These are phyloP conservation scores for Hypercompe scribonia DNA, from an alignment of 2,888 invertebrate species.

Conservation along the genomic window DNA sequence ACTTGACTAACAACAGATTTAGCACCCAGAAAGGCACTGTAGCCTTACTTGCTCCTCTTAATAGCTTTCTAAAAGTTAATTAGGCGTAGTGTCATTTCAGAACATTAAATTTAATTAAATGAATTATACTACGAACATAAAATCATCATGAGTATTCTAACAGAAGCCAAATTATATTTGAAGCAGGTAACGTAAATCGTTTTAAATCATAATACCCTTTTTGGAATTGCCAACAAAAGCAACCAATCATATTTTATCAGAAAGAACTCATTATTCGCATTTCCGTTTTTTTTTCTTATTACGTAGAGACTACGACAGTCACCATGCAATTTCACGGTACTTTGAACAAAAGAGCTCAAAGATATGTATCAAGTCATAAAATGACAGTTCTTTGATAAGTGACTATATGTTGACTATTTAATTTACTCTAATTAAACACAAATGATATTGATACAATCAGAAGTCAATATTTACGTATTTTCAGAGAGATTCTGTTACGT, in stretches of 20 bases:
- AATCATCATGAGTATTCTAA: no score
- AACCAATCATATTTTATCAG: constrained; percentile 48
- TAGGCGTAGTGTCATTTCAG: no score
- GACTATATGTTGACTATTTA: constrained; percentile 24
- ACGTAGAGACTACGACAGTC: constrained; percentile 48
- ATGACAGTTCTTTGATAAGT: constrained; percentile 39
- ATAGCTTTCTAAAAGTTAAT: no score
- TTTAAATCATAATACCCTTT: constrained; percentile 48
- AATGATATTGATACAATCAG: not conserved
- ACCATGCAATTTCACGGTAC: constrained; percentile 63
- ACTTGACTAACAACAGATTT: no score
- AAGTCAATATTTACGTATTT: not conserved
- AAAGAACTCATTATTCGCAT: constrained; percentile 54
- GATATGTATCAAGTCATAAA: constrained; percentile 50
- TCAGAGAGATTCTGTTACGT: not conserved
- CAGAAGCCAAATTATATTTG: constrained; percentile 5
- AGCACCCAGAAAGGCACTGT: no score
- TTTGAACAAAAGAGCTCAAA: constrained; percentile 56
- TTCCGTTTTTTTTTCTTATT: constrained; percentile 54
- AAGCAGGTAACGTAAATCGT: constrained; percentile 13
- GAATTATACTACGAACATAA: no score
- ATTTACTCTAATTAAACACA: constrained; percentile 22
- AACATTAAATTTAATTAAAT: no score
- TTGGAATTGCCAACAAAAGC: constrained; percentile 45
- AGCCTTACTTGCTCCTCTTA: no score